These are phyloP conservation scores for Andinoacara biseriatus DNA, from an alignment of 2,113 vertebrate genomes.

Conservation along the genomic window DNA sequence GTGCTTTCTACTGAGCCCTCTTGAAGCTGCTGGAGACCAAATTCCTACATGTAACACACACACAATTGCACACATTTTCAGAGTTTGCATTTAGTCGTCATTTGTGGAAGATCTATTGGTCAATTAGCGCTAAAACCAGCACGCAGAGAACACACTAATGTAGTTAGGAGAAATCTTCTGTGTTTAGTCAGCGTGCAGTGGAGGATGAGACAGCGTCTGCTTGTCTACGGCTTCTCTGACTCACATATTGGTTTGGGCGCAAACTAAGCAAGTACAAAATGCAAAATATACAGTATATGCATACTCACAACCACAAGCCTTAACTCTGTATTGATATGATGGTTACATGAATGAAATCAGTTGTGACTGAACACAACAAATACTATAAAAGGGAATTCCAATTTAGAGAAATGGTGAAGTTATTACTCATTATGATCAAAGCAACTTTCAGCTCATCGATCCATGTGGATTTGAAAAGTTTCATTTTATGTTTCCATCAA, in stretches of 20 bases:
- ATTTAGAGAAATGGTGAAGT: not conserved
- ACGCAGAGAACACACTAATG: conserved; percentile 16
- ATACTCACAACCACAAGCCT: not conserved
- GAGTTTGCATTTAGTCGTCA: not conserved
- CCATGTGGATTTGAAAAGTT: not conserved
- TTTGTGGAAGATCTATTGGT: not conserved
- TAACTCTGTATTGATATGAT: not conserved
- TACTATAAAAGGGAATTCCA: fast-evolving
- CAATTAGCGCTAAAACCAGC: not conserved
- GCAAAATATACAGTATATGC: not conserved
- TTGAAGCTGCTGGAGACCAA: conserved; percentile 92
- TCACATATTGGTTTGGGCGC: not conserved
- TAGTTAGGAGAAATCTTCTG: not conserved
- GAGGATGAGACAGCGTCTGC: not conserved
- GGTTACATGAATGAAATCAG: not conserved
- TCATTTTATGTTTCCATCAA: not conserved
- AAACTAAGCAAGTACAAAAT: not conserved
- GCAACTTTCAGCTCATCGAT: not conserved
- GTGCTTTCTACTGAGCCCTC: conserved; percentile 89
- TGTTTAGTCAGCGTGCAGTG: not conserved
- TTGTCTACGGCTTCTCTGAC: not conserved
- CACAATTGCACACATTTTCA: conserved; percentile 12
- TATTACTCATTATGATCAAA: conserved; percentile 21
- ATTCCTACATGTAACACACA: conserved; percentile 84
- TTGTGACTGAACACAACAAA: not conserved